Evolutionary conservation across 2,888 invertebrate genomes (phyloP).

Genomic region (Parapristionchus giblindavisi): DNA sequence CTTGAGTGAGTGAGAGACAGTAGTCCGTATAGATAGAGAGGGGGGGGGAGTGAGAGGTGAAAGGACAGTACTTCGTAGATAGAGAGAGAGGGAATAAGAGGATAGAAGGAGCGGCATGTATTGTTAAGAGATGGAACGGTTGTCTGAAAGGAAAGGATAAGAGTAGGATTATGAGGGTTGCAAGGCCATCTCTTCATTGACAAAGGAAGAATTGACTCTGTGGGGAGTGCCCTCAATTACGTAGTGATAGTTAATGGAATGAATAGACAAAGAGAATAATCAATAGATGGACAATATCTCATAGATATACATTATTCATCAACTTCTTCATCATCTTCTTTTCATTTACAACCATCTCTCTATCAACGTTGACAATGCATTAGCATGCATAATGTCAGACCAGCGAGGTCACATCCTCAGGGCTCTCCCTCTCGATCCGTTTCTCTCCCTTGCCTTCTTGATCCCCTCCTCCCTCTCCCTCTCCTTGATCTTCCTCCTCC

Average conservation of each 20-base stretch:
- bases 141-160: conserved; percentile 25
- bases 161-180: conserved; percentile 31
- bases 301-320: conserved; percentile 17
- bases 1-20: too few species aligned
- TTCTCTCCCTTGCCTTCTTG: conserved; percentile 6
- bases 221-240: conserved; percentile 31
- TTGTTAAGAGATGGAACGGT: conserved; percentile 22
- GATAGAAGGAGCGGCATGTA: conserved; percentile 28
- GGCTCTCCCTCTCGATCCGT: conserved; percentile 17
- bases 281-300: neutral
- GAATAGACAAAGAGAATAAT: conserved; percentile 9
- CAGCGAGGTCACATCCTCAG: conserved; percentile 24
- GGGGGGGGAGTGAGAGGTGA: conserved; percentile 14
- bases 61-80: too few species aligned
- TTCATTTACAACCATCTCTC: conserved; percentile 31
- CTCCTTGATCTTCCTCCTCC: conserved; percentile 34
- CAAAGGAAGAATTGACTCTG: conserved; percentile 32
- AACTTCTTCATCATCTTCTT: neutral
- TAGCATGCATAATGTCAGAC: conserved; percentile 37
- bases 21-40: conserved; percentile 2
- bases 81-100: neutral
- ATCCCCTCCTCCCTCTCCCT: conserved; percentile 4
- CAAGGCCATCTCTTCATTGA: conserved; percentile 32
- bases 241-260: conserved; percentile 20
- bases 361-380: conserved; percentile 37